phyloP scores from a whole-genome alignment of 2,888 invertebrate genomes.

The Chrysolina americana region DNA sequence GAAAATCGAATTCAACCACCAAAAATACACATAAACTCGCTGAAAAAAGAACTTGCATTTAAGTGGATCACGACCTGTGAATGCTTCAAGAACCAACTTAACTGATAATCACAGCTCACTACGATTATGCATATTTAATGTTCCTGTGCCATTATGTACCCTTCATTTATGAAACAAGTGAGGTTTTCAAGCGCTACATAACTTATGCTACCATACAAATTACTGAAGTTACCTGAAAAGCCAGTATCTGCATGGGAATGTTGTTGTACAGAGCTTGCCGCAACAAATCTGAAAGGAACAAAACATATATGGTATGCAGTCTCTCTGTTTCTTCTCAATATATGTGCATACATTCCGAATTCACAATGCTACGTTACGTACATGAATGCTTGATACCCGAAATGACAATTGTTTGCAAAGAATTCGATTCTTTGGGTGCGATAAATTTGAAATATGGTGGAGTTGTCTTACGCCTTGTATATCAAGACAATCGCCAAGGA shows the following conservation, averaged over 20 bases:
- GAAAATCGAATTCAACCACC: too few relatives aligned
- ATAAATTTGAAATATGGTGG: too few relatives aligned
- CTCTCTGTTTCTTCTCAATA: neutral
- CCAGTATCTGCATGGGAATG: slow-evolving; percentile 57
- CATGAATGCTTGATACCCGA: neutral
- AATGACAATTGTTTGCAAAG: neutral
- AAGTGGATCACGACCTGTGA: neutral
- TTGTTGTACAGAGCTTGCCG: slow-evolving; percentile 52
- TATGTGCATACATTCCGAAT: neutral
- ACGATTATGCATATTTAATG: neutral
- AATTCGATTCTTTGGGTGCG: too few relatives aligned
- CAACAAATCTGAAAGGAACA: slow-evolving; percentile 58
- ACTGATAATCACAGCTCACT: neutral
- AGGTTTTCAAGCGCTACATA: neutral
- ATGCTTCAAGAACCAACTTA: too few relatives aligned
- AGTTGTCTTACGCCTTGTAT: too few relatives aligned
- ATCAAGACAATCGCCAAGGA: too few relatives aligned
- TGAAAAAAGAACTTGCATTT: too few relatives aligned
- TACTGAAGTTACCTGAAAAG: slow-evolving; percentile 60
- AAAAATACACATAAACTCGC: too few relatives aligned
- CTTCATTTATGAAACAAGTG: neutral
- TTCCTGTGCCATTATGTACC: neutral
- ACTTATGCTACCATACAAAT: neutral
- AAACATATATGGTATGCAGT: slow-evolving; percentile 21
- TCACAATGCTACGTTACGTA: neutral